These are phyloP conservation scores for Furnarius figulus DNA, from an alignment of 2,113 vertebrate species.

Conservation along the genomic window DNA sequence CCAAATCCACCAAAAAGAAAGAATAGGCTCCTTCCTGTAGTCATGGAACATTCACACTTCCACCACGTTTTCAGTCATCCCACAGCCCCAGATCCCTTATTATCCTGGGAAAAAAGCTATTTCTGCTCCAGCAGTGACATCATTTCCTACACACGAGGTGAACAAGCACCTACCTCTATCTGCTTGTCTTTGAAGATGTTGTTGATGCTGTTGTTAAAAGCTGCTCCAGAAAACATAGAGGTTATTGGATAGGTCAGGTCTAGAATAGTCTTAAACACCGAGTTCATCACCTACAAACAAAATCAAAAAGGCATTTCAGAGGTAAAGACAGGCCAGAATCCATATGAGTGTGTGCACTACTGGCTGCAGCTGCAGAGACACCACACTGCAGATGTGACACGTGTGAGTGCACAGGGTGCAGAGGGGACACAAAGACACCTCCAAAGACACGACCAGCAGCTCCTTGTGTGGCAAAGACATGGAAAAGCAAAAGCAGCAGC, in stretches of 20 bases:
- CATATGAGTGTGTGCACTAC: neutral
- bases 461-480: no score
- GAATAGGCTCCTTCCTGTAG: neutral
- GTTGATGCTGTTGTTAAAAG: constrained; percentile 87
- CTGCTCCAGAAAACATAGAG: constrained; percentile 92
- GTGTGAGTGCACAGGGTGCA: neutral
- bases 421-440: neutral
- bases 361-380: neutral
- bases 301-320: neutral
- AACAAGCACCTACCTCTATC: constrained; percentile 82
- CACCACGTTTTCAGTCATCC: neutral
- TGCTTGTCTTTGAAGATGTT: constrained; percentile 86
- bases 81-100: neutral
- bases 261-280: constrained; percentile 82
- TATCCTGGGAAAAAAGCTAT: neutral
- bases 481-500: no score
- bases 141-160: neutral
- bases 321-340: neutral
- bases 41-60: neutral
- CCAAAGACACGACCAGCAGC: neutral
- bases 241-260: constrained; percentile 94
- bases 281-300: constrained; percentile 83
- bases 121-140: neutral
- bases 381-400: neutral
- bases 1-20: neutral